Base-by-base conservation (phyloP, 2,113 vertebrate genomes). In the Motacilla alba region DNA sequence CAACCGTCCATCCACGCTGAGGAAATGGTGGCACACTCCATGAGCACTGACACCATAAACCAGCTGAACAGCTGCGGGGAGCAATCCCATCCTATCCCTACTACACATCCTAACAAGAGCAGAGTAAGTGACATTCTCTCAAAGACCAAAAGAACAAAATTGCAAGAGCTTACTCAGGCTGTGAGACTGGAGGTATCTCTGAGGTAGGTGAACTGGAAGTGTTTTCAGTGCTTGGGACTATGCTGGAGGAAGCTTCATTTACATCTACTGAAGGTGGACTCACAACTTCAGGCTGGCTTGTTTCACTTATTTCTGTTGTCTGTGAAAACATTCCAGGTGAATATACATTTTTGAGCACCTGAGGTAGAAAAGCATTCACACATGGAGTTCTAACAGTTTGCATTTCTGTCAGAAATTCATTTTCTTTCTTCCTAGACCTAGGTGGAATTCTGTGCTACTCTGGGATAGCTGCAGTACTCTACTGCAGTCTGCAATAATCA, bases 171-270 rank as follows among this genome's bases (percentile, higher is more conserved):
- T 98, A 99, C 99, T 98, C 89, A 19, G 98, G 96, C 83, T 98
- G 98, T 27, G 96, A 95, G 79, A 97, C 88, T 80, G 96, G 94
- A 93, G 98, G 94, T 79, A 97, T 98, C 95, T 98, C 97, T 98
- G 99, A 99, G 99, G 99, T 99, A 99, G 99, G 98, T 97, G 97
- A 97, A 97, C 97, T 98, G 90, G 98, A 97, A 90, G 94, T 95
- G 89, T 98, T 98, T 97, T 98, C 98, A 97, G 96, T 97, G 95
- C 93, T 94, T 90, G 95, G 55, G 95, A 93, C 88, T 94, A 96
- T 20, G 86, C 79, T 94, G 43, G 97, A 94, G 41, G 97, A 90
- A 63, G 97, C 97, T 92, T 97, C 97, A 75, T 97, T 98, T 37
- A 95, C 75, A 93, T 94, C 87, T 85, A 49, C 63, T 35, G 97